Conservation (phyloP, 2,888 invertebrate species). For the Polymixis lichenea region DNA sequence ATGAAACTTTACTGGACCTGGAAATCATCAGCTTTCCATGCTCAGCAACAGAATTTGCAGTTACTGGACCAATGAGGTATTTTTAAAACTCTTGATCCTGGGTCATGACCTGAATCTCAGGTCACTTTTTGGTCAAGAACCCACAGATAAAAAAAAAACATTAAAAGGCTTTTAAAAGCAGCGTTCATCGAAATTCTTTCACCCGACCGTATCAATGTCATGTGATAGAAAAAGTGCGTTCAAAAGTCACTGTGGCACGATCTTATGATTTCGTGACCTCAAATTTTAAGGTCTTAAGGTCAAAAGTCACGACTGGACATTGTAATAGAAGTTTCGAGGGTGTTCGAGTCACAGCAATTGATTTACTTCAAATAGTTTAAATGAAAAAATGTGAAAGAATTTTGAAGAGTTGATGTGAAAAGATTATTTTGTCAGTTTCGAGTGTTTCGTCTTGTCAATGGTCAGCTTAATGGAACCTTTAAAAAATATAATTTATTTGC, state of each 20-base stretch:
- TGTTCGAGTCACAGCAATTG: slow-evolving; percentile 15
- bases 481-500: too few relatives aligned
- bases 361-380: slow-evolving; percentile 11
- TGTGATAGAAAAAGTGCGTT: neutral
- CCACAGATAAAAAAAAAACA: neutral
- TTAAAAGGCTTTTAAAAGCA: neutral
- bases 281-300: slow-evolving; percentile 12
- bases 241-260: slow-evolving; percentile 18
- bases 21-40: neutral
- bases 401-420: neutral
- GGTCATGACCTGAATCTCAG: neutral
- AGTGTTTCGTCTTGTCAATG: neutral
- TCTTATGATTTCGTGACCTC: slow-evolving; percentile 14
- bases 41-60: too few relatives aligned
- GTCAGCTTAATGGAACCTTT: neutral
- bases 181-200: neutral
- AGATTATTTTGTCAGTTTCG: neutral
- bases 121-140: slow-evolving; percentile 3
- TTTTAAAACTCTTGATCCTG: too few relatives aligned
- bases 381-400: neutral
- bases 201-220: slow-evolving; percentile 21
- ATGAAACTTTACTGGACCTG: neutral
- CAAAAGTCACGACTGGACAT: slow-evolving; percentile 24
- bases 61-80: too few relatives aligned
- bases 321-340: neutral